These are phyloP conservation scores for Acleris cristana DNA, from an alignment of 2,888 invertebrate genomes.

Conservation along the genomic window DNA sequence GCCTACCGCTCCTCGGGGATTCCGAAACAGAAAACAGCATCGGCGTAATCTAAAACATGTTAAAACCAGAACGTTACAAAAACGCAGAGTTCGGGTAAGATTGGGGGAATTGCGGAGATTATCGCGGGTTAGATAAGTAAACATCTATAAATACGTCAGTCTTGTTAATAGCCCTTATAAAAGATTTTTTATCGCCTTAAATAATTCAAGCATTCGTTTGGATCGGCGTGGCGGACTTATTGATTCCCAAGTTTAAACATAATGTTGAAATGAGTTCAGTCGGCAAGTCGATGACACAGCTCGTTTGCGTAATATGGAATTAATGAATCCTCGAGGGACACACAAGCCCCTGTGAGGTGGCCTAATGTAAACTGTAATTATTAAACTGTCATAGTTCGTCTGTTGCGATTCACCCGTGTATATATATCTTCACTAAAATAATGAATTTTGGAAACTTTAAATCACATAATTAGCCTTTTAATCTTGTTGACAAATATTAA, in stretches of 20 bases:
- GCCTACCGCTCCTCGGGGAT: conserved; percentile 10
- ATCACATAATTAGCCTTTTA: conserved; percentile 2
- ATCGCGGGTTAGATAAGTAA: conserved; percentile 26
- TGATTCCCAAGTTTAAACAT: conserved; percentile 12
- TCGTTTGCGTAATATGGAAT: conserved; percentile 21
- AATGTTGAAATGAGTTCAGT: conserved; percentile 26
- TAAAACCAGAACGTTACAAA: background rate
- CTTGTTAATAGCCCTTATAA: conserved; percentile 22
- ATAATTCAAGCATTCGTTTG: background rate
- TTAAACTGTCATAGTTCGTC: conserved; percentile 9
- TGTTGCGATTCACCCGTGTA: conserved; percentile 16
- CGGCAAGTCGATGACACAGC: conserved; percentile 11
- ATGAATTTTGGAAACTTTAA: conserved; percentile 5
- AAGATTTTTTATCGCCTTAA: conserved; percentile 3
- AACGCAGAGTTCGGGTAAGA: background rate
- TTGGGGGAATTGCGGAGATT: conserved; percentile 15
- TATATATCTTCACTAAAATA: conserved; percentile 6
- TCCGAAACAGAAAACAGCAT: conserved; percentile 5
- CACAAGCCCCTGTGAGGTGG: background rate
- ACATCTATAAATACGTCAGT: conserved; percentile 27
- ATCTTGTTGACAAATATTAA: conserved; percentile 26
- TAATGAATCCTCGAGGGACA: conserved; percentile 23
- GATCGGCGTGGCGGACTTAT: background rate
- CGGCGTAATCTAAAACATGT: conserved; percentile 7
- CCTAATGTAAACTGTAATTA: conserved; percentile 23